Evolutionary conservation across 2,888 invertebrate genomes (phyloP).

Genomic region (Andrena camellia): DNA sequence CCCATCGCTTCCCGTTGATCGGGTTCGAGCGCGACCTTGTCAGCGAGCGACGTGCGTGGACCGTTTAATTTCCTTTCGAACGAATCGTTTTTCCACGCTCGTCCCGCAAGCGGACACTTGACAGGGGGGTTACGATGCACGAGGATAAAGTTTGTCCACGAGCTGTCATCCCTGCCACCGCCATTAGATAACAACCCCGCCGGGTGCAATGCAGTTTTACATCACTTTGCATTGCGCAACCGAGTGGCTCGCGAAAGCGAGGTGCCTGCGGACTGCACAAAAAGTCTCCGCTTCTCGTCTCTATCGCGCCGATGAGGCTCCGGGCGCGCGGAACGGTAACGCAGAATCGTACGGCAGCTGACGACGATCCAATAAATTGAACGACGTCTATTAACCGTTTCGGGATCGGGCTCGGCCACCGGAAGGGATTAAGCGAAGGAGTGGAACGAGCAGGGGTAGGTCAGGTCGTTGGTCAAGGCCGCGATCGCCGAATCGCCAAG

Average conservation of each 20-base stretch:
- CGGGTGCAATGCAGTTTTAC: background rate
- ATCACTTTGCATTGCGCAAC: conserved; percentile 22
- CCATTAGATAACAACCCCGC: conserved; percentile 6
- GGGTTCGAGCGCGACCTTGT: background rate
- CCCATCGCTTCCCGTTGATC: background rate
- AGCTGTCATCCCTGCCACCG: conserved; percentile 1
- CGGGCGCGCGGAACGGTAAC: background rate
- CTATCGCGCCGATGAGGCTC: background rate
- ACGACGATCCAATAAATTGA: background rate
- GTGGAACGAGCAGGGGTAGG: conserved; percentile 8
- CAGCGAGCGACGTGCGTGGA: background rate
- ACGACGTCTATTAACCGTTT: conserved; percentile 1
- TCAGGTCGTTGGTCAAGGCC: conserved; percentile 56
- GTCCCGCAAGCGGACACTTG: background rate
- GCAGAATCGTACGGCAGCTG: background rate
- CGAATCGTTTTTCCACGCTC: background rate
- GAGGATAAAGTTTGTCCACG: background rate
- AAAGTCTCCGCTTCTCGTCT: background rate
- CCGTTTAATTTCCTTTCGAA: background rate
- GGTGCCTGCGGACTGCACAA: background rate
- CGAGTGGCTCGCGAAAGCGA: background rate
- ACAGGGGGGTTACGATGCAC: too few species aligned
- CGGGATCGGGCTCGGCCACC: conserved; percentile 7
- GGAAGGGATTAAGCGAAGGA: background rate
- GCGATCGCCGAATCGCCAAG: conserved; percentile 18